phyloP scores from a whole-genome alignment of 2,888 invertebrate genomes.

The Adelphocoris suturalis region DNA sequence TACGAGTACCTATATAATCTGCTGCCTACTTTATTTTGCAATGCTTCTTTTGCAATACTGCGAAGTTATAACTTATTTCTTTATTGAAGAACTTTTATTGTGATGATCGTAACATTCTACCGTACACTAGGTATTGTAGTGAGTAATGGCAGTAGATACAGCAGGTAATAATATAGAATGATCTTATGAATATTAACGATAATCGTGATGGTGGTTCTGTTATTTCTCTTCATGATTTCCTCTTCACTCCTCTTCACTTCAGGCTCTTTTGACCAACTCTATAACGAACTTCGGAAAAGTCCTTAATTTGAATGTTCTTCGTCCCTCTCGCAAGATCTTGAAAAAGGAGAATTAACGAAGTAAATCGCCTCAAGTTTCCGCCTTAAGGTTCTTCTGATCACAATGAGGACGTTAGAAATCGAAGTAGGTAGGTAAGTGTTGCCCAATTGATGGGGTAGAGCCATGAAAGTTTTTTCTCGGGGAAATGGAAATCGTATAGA shows the following conservation, averaged over 20 bases:
- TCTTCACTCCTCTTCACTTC: conserved; percentile 18
- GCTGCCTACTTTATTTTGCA: too few relatives aligned
- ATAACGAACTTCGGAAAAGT: conserved; percentile 24
- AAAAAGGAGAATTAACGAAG: conserved; percentile 41
- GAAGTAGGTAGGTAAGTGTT: conserved; percentile 30
- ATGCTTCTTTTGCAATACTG: too few relatives aligned
- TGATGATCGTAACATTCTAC: too few relatives aligned
- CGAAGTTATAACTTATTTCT: too few relatives aligned
- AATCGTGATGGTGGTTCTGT: neutral
- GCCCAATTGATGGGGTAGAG: neutral
- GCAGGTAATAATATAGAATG: neutral
- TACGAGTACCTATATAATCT: too few relatives aligned
- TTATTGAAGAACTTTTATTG: too few relatives aligned
- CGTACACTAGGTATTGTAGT: too few relatives aligned
- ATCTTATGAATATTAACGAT: neutral
- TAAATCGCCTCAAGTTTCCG: conserved; percentile 43
- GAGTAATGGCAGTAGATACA: too few relatives aligned
- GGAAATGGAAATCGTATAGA: neutral
- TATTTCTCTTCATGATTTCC: neutral
- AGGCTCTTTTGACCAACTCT: neutral
- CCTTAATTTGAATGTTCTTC: conserved; percentile 38
- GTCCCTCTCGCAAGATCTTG: neutral
- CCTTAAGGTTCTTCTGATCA: conserved; percentile 26
- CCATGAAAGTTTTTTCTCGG: neutral
- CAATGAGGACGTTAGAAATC: conserved; percentile 32